Evolutionary conservation across 2,797 vertebrate genomes (phyloP).

Genomic region (Limnodromus scolopaceus): DNA sequence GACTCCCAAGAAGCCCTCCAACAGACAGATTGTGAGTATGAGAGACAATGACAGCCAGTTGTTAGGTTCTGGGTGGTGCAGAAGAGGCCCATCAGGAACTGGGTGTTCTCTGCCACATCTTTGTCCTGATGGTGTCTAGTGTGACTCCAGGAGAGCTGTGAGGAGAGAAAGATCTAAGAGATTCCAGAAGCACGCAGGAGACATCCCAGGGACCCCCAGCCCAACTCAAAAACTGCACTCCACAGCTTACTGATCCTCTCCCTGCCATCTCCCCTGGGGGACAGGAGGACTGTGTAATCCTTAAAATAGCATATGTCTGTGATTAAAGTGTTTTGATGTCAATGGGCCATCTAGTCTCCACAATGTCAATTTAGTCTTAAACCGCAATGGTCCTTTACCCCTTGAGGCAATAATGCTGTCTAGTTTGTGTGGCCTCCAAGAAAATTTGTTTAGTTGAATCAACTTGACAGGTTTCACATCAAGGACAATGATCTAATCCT

Average conservation of each 20-base stretch:
- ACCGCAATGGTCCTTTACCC: background rate
- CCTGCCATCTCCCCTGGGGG: background rate
- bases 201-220: background rate
- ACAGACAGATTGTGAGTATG: fast-evolving
- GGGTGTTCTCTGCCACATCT: background rate
- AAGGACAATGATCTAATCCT: background rate
- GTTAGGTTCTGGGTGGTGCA: background rate
- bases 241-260: fast-evolving
- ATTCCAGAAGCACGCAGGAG: background rate
- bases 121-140: no score
- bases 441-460: background rate
- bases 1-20: background rate
- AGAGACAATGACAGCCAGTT: background rate
- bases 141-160: background rate
- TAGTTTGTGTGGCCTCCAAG: background rate
- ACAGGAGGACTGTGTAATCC: background rate
- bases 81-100: background rate
- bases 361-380: background rate
- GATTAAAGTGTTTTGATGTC: background rate
- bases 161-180: background rate
- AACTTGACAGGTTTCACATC: background rate
- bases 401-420: background rate
- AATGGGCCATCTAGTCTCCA: background rate
- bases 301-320: background rate
- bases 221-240: fast-evolving